Percentiles rank a stretch among this genome's conserved stretches.
phyloP scores from a whole-genome alignment of 1,140 invertebrate genomes.

The Drosophila quadrilineata region DNA sequence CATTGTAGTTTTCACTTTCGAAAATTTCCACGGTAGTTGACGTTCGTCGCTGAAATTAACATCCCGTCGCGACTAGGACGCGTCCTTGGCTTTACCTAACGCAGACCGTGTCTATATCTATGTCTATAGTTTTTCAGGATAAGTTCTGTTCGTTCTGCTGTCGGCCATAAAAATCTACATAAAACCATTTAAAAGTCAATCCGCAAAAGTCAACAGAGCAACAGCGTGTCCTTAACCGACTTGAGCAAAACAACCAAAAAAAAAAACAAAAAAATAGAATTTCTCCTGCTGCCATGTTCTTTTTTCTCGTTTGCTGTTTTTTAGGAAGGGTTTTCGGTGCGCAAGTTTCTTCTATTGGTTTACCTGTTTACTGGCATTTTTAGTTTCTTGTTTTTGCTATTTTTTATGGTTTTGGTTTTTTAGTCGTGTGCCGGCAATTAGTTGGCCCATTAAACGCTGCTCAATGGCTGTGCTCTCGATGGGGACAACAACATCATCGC shows the following conservation, averaged over 20 bases:
- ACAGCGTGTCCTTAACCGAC: too few species aligned
- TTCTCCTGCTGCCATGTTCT: neutral
- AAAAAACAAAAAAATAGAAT: neutral
- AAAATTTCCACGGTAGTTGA: conserved; percentile 69
- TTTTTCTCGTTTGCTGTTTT: conserved; percentile 33
- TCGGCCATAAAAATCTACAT: conserved; percentile 78
- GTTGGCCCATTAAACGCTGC: conserved; percentile 47
- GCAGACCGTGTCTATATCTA: conserved; percentile 3
- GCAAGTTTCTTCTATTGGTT: neutral
- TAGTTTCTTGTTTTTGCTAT: conserved; percentile 46
- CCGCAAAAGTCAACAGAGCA: conserved; percentile 60
- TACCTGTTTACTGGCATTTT: conserved; percentile 45
- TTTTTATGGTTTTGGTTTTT: conserved; percentile 58
- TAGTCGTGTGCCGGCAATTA: conserved; percentile 74
- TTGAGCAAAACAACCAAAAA: neutral
- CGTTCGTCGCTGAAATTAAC: conserved; percentile 50
- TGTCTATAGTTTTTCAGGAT: conserved; percentile 49
- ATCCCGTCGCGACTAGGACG: conserved; percentile 41
- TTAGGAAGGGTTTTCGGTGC: conserved; percentile 42
- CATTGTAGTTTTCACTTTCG: conserved; percentile 74
- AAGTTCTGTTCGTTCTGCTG: conserved; percentile 59
- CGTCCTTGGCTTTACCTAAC: conserved; percentile 68
- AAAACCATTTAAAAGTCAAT: conserved; percentile 80
- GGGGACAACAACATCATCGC: neutral
- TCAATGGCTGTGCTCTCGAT: conserved; percentile 10